A percentile compares a stretch with the other conserved stretches of the same genome.
phyloP scores from a whole-genome alignment of 37 sponge, comb jelly and placozoan species.

The Aphrocallistes beatrix region DNA sequence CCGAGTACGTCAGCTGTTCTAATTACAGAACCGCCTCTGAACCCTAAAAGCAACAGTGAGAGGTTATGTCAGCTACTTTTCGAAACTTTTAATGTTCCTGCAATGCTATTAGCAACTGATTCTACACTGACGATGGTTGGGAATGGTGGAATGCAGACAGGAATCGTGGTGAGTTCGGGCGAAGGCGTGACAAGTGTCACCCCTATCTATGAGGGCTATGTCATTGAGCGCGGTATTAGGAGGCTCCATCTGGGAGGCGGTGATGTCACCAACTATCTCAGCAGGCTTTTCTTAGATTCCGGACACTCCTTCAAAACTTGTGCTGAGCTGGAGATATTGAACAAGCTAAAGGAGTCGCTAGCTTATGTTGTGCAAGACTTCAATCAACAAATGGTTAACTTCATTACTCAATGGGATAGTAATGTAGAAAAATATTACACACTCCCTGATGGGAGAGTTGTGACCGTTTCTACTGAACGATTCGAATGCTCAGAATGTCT shows the following conservation, averaged over 20 bases:
- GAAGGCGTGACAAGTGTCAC: neutral
- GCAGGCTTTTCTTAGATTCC: neutral
- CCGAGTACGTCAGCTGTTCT: neutral
- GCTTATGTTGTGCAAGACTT: neutral
- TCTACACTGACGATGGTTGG: neutral
- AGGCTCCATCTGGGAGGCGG: neutral
- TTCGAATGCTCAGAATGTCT: neutral
- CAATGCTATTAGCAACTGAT: neutral
- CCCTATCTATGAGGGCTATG: conserved; percentile 13
- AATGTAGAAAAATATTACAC: neutral
- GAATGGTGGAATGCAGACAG: neutral
- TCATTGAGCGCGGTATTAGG: neutral
- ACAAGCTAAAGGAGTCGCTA: neutral
- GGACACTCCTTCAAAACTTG: neutral
- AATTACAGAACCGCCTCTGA: neutral
- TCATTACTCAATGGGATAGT: neutral
- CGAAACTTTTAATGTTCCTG: neutral
- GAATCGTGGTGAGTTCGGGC: neutral
- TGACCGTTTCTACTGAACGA: neutral
- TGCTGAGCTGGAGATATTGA: neutral
- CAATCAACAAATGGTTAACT: neutral
- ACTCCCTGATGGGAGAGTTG: neutral
- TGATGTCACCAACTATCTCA: conserved; percentile 5
- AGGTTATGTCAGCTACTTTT: neutral
- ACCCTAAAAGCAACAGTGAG: neutral